Evolutionary conservation across 1,140 invertebrate genomes (phyloP).

Genomic region (Drosophila nigromelanica): DNA sequence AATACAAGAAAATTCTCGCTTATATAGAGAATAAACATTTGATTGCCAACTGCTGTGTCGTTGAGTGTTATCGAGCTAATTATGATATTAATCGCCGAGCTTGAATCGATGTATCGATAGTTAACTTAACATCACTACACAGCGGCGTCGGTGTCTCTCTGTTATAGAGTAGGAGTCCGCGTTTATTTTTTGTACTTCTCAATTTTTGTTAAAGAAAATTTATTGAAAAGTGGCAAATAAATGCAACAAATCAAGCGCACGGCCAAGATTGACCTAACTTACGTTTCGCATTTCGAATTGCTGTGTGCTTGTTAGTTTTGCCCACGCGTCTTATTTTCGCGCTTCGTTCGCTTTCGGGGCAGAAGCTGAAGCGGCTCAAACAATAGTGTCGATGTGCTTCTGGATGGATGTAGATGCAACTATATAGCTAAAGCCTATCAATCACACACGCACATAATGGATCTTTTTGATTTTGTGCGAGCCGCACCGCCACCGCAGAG

Average conservation of each 20-base stretch:
- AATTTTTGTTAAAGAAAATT: slow-evolving; percentile 19
- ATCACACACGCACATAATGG: slow-evolving; percentile 36
- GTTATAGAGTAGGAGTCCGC: slow-evolving; percentile 21
- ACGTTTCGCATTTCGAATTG: neutral
- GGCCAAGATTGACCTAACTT: neutral
- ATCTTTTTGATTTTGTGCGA: slow-evolving; percentile 64
- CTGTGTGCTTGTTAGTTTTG: neutral
- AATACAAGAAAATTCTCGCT: too few relatives aligned
- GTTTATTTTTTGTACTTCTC: slow-evolving; percentile 27
- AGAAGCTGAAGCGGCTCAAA: slow-evolving; percentile 7
- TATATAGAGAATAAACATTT: neutral
- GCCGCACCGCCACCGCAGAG: slow-evolving; percentile 54
- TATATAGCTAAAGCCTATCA: slow-evolving; percentile 2
- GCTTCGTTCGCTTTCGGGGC: slow-evolving; percentile 6
- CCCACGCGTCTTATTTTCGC: slow-evolving; percentile 18
- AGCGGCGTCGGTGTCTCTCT: slow-evolving; percentile 34
- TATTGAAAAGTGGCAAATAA: neutral
- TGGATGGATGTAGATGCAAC: slow-evolving; percentile 6
- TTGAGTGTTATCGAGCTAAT: neutral
- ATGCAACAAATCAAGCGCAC: neutral
- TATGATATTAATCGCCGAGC: neutral
- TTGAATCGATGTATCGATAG: slow-evolving; percentile 2
- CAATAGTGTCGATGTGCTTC: slow-evolving; percentile 4
- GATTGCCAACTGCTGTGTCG: neutral
- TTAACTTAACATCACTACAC: slow-evolving; percentile 22